Evolutionary conservation across 2,113 vertebrate genomes (phyloP).

Genomic region (Nesoenas mayeri): DNA sequence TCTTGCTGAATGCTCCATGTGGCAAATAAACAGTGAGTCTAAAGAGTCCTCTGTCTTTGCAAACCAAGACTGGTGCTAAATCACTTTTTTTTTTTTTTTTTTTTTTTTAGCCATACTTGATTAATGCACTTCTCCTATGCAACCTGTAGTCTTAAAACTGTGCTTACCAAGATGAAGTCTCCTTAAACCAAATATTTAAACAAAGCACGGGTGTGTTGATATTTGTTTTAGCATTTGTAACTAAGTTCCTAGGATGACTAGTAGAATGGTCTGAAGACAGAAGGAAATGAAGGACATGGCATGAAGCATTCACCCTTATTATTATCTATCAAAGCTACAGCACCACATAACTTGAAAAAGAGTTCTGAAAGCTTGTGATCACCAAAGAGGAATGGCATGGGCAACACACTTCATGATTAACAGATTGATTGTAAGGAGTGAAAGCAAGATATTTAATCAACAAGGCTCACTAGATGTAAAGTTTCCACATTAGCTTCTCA

Average conservation of each 20-base stretch:
- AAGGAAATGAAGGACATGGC: background rate
- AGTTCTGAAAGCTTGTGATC: background rate
- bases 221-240: background rate
- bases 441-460: background rate
- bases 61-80: background rate
- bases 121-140: background rate
- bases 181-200: background rate
- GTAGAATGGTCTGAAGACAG: background rate
- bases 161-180: background rate
- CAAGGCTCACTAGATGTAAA: background rate
- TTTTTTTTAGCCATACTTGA: background rate
- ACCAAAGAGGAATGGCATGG: background rate
- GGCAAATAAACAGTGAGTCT: background rate
- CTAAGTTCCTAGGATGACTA: background rate
- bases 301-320: background rate
- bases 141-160: background rate
- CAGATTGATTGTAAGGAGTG: background rate
- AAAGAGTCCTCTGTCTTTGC: background rate
- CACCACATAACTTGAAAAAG: background rate
- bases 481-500: background rate
- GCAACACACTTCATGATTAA: background rate
- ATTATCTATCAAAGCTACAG: background rate
- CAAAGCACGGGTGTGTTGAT: background rate
- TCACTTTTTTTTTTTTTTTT: background rate
- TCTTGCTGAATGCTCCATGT: fast-evolving